Percentiles rank a stretch among this genome's conserved stretches.
Conservation (phyloP, 1,140 invertebrate genomes). For the Leptinotarsa texana region DNA sequence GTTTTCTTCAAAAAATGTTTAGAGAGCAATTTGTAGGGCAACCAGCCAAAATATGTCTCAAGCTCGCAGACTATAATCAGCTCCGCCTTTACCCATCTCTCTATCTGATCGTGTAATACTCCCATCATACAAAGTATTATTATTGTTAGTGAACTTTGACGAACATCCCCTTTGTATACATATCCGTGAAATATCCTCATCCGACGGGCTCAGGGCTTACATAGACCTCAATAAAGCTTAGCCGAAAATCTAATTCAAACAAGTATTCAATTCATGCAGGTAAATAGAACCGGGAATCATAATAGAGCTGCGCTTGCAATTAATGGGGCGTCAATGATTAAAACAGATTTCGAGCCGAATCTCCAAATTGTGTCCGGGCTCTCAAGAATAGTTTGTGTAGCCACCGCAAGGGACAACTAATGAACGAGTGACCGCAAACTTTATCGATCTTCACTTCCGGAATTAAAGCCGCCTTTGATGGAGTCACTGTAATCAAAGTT, state of each 20-base stretch:
- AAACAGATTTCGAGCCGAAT: conserved; percentile 6
- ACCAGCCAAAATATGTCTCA: too few relatives aligned
- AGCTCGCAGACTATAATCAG: too few relatives aligned
- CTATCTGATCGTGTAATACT: too few relatives aligned
- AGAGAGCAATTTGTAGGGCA: too few relatives aligned
- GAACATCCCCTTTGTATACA: too few relatives aligned
- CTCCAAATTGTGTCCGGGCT: background rate
- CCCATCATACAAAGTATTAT: too few relatives aligned
- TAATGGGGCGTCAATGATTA: conserved; percentile 8
- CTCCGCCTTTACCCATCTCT: too few relatives aligned
- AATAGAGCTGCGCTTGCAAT: background rate
- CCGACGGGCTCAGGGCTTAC: background rate
- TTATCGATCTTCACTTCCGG: conserved; percentile 3
- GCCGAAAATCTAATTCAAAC: background rate
- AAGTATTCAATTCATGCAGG: background rate
- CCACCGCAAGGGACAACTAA: conserved; percentile 19
- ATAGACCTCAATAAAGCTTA: background rate
- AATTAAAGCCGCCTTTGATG: conserved; percentile 12
- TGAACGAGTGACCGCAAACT: conserved; percentile 14
- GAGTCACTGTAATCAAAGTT: background rate
- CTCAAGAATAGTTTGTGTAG: background rate
- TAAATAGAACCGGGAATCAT: conserved; percentile 6
- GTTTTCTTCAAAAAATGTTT: too few relatives aligned
- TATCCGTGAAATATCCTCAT: too few relatives aligned
- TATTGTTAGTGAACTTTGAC: too few relatives aligned